phyloP scores from a whole-genome alignment of 1,140 invertebrate species.

The Melipona quadrifasciata region DNA sequence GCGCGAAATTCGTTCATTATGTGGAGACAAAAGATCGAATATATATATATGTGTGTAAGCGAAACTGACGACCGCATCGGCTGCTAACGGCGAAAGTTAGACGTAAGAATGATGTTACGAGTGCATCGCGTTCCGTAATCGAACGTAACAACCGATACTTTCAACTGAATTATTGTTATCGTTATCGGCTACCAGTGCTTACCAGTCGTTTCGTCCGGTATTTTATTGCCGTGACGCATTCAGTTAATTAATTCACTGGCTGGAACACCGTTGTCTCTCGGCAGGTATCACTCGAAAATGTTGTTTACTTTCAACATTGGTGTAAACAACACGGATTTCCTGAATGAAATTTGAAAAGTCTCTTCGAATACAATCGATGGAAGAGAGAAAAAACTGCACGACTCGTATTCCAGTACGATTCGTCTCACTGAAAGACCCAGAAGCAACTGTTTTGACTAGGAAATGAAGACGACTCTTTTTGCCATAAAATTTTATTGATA shows the following conservation, averaged over 20 bases:
- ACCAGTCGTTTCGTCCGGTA: neutral
- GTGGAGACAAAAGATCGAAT: neutral
- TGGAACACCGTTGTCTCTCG: neutral
- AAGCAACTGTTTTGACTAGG: no score
- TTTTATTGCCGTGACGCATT: slow-evolving; percentile 15
- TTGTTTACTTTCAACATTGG: neutral
- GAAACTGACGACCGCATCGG: neutral
- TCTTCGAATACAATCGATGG: neutral
- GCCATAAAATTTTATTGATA: no score
- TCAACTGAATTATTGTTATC: slow-evolving; percentile 22
- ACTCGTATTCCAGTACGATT: no score
- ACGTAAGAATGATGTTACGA: slow-evolving; percentile 36
- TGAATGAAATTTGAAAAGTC: neutral
- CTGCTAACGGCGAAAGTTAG: neutral
- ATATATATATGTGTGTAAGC: neutral
- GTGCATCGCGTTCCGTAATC: slow-evolving; percentile 6
- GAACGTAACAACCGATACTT: slow-evolving; percentile 15
- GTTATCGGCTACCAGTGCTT: neutral
- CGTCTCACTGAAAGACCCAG: no score
- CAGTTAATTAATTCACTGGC: slow-evolving; percentile 25
- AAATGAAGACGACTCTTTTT: no score
- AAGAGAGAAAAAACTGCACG: no score
- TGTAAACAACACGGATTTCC: neutral
- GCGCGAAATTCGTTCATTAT: neutral
- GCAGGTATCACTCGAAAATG: neutral